Evolutionary conservation across 2,888 invertebrate species (phyloP).

Genomic region (Tetropium fuscum): DNA sequence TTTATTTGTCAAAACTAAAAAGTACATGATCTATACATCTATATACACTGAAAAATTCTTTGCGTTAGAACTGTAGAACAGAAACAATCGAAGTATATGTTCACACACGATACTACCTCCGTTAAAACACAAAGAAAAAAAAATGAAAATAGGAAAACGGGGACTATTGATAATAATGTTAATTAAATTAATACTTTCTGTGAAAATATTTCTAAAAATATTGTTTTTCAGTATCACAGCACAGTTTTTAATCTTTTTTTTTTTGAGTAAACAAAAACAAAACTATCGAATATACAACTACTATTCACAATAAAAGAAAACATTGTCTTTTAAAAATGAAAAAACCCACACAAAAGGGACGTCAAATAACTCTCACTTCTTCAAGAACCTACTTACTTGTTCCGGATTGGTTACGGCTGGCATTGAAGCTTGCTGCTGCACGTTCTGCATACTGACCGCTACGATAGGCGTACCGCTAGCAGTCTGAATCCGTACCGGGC

Average conservation of each 20-base stretch:
- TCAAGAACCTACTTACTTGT: constrained; percentile 62
- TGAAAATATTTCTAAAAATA: constrained; percentile 44
- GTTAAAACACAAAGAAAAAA: constrained; percentile 26
- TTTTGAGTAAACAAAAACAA: too few species aligned
- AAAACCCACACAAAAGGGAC: constrained; percentile 25
- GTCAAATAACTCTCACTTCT: constrained; percentile 50
- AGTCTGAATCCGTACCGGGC: constrained; percentile 71
- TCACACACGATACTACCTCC: not conserved
- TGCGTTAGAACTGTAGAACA: not conserved
- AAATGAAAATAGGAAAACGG: constrained; percentile 25
- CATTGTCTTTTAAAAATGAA: constrained; percentile 15
- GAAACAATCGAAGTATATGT: not conserved
- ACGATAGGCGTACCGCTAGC: constrained; percentile 68
- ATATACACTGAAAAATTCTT: constrained; percentile 11
- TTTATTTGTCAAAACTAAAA: constrained; percentile 40
- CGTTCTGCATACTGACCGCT: constrained; percentile 70
- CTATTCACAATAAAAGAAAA: not conserved
- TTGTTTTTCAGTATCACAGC: constrained; percentile 50
- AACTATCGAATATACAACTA: too few species aligned
- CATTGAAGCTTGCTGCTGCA: constrained; percentile 48
- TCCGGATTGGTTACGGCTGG: constrained; percentile 53
- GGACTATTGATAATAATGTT: constrained; percentile 18
- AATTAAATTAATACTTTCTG: constrained; percentile 35
- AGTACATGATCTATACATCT: constrained; percentile 21
- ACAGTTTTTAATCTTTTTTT: constrained; percentile 40